Conservation (phyloP, 2,888 invertebrate species). For the Cancer borealis region DNA sequence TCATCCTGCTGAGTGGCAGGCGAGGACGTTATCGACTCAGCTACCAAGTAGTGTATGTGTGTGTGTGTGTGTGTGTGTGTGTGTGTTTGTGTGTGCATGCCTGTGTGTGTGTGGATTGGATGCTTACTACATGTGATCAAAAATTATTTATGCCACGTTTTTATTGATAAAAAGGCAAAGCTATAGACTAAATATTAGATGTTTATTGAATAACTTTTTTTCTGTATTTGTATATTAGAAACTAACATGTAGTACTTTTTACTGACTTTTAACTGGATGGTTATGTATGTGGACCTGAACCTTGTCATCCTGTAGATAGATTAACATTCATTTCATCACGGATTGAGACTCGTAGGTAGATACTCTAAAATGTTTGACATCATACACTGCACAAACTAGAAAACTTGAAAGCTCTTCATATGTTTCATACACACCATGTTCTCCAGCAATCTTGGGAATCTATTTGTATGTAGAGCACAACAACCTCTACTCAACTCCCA, state of each 20-base stretch:
- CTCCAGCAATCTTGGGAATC: background rate
- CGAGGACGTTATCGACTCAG: too few species aligned
- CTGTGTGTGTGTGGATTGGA: too few species aligned
- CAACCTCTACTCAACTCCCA: background rate
- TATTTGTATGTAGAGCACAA: background rate
- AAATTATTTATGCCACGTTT: too few species aligned
- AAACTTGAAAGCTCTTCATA: too few species aligned
- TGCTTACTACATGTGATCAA: too few species aligned
- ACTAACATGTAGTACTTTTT: background rate
- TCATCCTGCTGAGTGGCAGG: too few species aligned
- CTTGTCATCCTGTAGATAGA: background rate
- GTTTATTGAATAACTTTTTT: background rate
- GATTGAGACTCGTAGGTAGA: background rate
- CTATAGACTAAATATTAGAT: background rate
- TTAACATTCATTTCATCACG: background rate
- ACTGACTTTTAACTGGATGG: background rate
- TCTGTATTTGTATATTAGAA: constrained; percentile 3
- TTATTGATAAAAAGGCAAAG: too few species aligned
- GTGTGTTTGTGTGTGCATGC: too few species aligned
- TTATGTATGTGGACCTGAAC: constrained; percentile 37
- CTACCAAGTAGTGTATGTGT: too few species aligned
- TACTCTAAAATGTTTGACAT: background rate
- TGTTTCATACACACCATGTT: background rate
- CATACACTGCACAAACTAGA: background rate
- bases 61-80: too few species aligned